Conservation (phyloP, 2,888 invertebrate species). For the Rhogogaster chlorosoma region DNA sequence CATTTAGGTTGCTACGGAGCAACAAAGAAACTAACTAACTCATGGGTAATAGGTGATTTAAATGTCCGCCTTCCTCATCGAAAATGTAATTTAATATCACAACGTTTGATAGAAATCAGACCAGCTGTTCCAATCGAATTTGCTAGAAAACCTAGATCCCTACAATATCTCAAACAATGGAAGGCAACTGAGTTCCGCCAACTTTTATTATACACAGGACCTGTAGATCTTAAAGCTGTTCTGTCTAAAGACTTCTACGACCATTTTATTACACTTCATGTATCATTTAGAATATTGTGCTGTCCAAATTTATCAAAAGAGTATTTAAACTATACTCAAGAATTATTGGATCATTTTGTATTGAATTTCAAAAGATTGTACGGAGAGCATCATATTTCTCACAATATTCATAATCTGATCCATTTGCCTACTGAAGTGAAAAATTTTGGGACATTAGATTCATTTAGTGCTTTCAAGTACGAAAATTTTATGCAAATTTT, state of each 20-base stretch:
- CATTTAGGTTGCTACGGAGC: conserved; percentile 57
- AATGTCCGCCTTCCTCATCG: conserved; percentile 47
- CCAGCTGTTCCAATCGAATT: conserved; percentile 59
- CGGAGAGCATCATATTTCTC: conserved; percentile 8
- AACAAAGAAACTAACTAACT: conserved; percentile 56
- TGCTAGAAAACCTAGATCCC: conserved; percentile 58
- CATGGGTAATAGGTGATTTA: conserved; percentile 47
- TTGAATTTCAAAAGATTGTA: conserved; percentile 22
- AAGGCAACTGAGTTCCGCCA: conserved; percentile 62
- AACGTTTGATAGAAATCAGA: conserved; percentile 44
- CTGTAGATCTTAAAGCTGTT: conserved; percentile 57
- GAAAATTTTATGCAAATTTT: conserved; percentile 20
- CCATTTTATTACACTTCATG: conserved; percentile 25
- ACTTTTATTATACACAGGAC: conserved; percentile 62
- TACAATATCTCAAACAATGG: conserved; percentile 58
- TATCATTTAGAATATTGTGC: conserved; percentile 31
- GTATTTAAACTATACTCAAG: conserved; percentile 20
- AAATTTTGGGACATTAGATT: conserved; percentile 1
- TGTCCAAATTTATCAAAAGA: background rate
- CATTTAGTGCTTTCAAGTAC: conserved; percentile 1
- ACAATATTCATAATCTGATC: conserved; percentile 25
- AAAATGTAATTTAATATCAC: conserved; percentile 43
- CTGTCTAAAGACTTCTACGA: conserved; percentile 51
- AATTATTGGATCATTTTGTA: conserved; percentile 17
- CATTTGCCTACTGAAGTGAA: conserved; percentile 19